These are phyloP conservation scores for Eudyptes chrysolophus DNA, from an alignment of 2,113 vertebrate species.

Conservation along the genomic window DNA sequence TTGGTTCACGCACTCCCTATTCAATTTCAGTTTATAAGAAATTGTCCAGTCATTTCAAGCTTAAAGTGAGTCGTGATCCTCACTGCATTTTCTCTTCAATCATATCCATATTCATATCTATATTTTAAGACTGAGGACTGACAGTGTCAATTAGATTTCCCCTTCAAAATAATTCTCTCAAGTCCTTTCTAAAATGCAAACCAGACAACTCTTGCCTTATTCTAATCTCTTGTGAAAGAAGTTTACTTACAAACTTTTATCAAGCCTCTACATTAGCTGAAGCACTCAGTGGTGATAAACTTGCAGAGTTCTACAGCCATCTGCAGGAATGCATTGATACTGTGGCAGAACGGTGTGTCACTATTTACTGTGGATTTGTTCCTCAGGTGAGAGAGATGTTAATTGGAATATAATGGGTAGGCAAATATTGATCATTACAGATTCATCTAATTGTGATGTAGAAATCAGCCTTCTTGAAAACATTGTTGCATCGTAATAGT, in stretches of 20 bases:
- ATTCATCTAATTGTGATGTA: neutral
- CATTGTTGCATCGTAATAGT: neutral
- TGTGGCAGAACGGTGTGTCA: neutral
- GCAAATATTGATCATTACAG: neutral
- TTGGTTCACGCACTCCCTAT: neutral
- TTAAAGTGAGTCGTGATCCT: neutral
- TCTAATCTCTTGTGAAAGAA: neutral
- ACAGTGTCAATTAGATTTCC: neutral
- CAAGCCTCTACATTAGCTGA: neutral
- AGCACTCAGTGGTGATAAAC: slow-evolving; percentile 15
- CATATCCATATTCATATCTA: neutral
- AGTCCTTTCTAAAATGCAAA: neutral
- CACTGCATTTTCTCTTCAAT: neutral
- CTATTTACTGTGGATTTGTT: neutral
- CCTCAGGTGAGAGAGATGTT: neutral
- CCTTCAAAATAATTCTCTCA: neutral
- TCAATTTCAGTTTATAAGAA: neutral
- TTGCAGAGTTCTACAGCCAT: slow-evolving; percentile 59
- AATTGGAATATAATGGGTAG: neutral
- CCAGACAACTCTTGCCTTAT: neutral
- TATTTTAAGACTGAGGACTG: neutral
- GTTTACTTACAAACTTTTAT: neutral
- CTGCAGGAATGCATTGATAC: slow-evolving; percentile 62
- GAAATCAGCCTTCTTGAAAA: neutral
- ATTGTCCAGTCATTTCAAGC: neutral